Conservation (phyloP, 2,113 vertebrate genomes). For the Serilophus lunatus region DNA sequence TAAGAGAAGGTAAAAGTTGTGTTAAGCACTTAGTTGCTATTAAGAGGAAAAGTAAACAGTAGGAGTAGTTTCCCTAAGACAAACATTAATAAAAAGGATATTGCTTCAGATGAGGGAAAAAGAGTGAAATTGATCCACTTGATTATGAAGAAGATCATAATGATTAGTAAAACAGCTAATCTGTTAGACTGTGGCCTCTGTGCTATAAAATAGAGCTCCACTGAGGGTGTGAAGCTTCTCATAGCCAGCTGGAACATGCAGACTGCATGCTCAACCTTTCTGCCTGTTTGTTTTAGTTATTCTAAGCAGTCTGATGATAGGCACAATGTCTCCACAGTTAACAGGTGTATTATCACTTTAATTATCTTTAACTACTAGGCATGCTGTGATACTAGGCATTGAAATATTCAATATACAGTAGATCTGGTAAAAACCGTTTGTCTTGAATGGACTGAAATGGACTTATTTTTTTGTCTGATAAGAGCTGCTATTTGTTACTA, state of each 20-base stretch:
- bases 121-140: not conserved
- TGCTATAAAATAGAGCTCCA: not conserved
- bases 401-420: constrained; percentile 29
- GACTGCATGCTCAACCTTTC: not conserved
- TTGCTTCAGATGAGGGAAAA: not conserved
- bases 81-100: not conserved
- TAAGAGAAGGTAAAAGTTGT: not conserved
- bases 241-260: constrained; percentile 13
- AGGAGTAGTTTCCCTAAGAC: not conserved
- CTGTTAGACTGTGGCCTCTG: not conserved
- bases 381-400: constrained; percentile 47
- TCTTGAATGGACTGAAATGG: not conserved
- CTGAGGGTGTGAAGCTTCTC: not conserved
- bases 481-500: not conserved
- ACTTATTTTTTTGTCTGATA: not conserved
- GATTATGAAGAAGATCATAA: not conserved
- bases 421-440: not conserved
- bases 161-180: not conserved
- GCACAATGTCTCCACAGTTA: constrained; percentile 5
- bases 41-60: not conserved
- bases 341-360: constrained; percentile 38
- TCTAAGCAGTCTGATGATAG: not conserved
- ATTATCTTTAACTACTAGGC: constrained; percentile 52
- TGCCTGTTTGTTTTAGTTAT: constrained; percentile 35
- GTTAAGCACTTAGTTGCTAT: not conserved